These are phyloP conservation scores for Hanleya hanleyi DNA, from an alignment of 2,888 invertebrate genomes.

Conservation along the genomic window DNA sequence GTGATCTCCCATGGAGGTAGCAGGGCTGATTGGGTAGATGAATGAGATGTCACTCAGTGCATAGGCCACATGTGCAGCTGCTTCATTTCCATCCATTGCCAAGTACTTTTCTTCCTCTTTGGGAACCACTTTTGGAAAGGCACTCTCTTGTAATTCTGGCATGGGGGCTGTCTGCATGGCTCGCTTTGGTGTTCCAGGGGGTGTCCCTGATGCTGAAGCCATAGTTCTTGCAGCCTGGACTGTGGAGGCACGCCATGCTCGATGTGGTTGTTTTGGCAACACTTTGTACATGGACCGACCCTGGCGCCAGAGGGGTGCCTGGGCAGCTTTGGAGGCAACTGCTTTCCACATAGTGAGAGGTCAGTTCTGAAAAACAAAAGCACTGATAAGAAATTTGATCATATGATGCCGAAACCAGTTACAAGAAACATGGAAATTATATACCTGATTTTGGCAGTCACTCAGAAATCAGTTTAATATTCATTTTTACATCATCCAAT, in stretches of 20 bases:
- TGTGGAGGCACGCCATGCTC: constrained; percentile 7
- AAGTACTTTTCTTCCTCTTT: neutral
- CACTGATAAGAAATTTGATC: too few species aligned
- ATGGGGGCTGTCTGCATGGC: constrained; percentile 9
- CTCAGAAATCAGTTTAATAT: too few species aligned
- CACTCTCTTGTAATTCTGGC: constrained; percentile 23
- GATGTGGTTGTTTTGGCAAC: neutral
- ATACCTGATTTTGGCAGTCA: too few species aligned
- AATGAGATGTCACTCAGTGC: constrained; percentile 39
- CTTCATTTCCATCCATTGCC: constrained; percentile 33
- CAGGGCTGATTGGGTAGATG: constrained; percentile 43
- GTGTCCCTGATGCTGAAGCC: neutral
- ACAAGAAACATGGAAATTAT: too few species aligned
- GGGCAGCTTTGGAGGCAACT: constrained; percentile 2
- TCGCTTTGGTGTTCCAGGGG: neutral
- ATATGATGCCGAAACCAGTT: too few species aligned
- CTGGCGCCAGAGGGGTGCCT: constrained; percentile 8
- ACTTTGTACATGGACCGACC: constrained; percentile 5
- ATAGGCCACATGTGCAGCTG: constrained; percentile 41
- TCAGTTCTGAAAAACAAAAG: neutral
- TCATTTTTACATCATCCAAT: too few species aligned
- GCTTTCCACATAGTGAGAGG: constrained; percentile 1
- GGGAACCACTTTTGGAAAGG: neutral
- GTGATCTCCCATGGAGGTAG: constrained; percentile 44
- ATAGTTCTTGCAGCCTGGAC: constrained; percentile 5